These are phyloP conservation scores for Ceyx erithaca DNA, from an alignment of 2,797 vertebrate species.

Conservation along the genomic window DNA sequence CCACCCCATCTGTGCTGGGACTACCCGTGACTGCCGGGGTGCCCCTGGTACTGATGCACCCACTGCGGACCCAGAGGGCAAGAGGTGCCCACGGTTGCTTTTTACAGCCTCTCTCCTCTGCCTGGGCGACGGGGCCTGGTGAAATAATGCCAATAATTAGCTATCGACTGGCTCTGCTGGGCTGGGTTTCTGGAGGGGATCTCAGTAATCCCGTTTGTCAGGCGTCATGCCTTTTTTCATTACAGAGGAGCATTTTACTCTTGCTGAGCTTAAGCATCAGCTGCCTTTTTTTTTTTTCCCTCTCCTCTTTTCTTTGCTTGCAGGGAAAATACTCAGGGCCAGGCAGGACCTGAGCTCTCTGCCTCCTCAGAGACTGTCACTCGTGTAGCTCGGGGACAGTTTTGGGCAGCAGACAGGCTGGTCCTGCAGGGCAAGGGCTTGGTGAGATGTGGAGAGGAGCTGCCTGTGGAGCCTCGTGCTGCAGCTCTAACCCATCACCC, in stretches of 20 bases:
- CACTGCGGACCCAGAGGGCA: background rate
- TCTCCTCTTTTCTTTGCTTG: background rate
- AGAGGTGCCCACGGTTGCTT: fast-evolving
- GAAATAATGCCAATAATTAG: background rate
- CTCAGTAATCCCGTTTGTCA: background rate
- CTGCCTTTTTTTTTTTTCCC: too few species aligned
- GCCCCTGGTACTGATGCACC: fast-evolving
- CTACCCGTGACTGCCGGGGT: fast-evolving
- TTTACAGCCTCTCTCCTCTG: background rate
- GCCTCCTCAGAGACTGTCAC: fast-evolving
- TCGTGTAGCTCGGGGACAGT: fast-evolving
- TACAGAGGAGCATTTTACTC: background rate
- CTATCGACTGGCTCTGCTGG: background rate
- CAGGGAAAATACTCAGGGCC: background rate
- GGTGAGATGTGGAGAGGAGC: background rate
- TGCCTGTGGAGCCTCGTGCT: fast-evolving
- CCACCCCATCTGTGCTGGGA: fast-evolving
- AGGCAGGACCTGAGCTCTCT: fast-evolving
- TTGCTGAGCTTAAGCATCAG: background rate
- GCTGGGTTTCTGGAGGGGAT: background rate
- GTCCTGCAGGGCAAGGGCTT: background rate
- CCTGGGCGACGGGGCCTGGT: background rate
- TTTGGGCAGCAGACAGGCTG: background rate
- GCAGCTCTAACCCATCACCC: background rate
- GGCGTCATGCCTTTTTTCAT: background rate